Evolutionary conservation across 2,113 vertebrate species (phyloP).

Genomic region (Hemicordylus capensis): DNA sequence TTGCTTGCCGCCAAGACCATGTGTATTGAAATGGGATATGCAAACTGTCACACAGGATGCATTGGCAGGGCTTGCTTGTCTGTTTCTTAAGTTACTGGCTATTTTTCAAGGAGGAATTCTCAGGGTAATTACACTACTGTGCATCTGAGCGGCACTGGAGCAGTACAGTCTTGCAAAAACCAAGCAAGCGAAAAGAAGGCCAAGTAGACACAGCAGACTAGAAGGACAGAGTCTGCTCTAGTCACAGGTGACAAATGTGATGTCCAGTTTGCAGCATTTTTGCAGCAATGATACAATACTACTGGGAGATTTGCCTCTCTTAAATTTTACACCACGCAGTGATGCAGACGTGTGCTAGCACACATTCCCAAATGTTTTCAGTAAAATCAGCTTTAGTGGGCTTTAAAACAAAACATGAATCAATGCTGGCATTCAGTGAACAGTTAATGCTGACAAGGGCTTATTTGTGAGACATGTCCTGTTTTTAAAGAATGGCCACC

Average conservation of each 20-base stretch:
- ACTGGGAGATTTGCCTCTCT: neutral
- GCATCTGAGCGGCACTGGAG: neutral
- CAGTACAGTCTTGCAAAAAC: neutral
- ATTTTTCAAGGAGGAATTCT: neutral
- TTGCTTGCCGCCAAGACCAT: no score
- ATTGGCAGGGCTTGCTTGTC: neutral
- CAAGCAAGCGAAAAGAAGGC: neutral
- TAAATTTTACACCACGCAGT: neutral
- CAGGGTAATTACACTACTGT: neutral
- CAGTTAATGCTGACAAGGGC: constrained; percentile 7
- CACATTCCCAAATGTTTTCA: constrained; percentile 15
- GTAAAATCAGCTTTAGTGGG: neutral
- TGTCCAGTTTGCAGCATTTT: neutral
- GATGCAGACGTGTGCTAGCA: neutral
- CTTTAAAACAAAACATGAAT: constrained; percentile 13
- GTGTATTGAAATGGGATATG: neutral
- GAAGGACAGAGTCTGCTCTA: neutral
- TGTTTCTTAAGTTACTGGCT: neutral
- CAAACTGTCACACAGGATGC: neutral
- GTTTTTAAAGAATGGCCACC: constrained; percentile 10
- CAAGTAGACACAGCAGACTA: neutral
- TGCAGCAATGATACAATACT: neutral
- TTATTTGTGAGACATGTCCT: constrained; percentile 21
- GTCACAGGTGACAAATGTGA: neutral
- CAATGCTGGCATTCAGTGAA: constrained; percentile 5